Evolutionary conservation across 2,888 invertebrate species (phyloP).

Genomic region (Machimus rusticus): DNA sequence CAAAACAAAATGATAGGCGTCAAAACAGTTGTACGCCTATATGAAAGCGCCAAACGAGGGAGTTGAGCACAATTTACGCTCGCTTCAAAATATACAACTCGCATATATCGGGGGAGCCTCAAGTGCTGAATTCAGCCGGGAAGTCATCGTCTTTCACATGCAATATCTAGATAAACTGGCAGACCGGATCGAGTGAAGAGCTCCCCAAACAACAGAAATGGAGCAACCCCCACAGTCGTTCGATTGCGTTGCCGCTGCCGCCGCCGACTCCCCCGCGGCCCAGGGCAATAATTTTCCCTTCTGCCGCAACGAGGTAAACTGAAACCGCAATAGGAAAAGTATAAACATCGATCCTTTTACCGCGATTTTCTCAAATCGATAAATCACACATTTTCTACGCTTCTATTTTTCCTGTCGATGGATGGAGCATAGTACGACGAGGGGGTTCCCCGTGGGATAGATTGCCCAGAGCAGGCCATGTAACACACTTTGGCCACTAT

Average conservation of each 20-base stretch:
- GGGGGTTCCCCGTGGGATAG: neutral
- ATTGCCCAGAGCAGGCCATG: neutral
- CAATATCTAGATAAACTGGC: neutral
- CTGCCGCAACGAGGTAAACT: neutral
- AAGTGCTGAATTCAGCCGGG: neutral
- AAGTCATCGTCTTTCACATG: neutral
- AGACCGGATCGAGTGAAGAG: neutral
- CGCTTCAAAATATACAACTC: neutral
- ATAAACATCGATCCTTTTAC: neutral
- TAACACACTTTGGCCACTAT: neutral
- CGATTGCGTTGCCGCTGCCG: no score
- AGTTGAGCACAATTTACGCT: neutral
- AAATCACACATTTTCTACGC: neutral
- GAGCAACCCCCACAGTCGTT: neutral
- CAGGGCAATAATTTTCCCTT: neutral
- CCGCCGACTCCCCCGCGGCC: neutral
- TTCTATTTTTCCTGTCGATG: neutral
- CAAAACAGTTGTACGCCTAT: neutral
- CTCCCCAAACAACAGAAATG: neutral
- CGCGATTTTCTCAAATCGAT: constrained; percentile 1
- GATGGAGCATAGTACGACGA: neutral
- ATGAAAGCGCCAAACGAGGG: neutral
- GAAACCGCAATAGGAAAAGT: neutral
- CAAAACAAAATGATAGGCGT: neutral
- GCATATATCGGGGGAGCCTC: neutral